Conservation (phyloP, 2,797 vertebrate species). For the Xiphorhynchus erythropygius region DNA sequence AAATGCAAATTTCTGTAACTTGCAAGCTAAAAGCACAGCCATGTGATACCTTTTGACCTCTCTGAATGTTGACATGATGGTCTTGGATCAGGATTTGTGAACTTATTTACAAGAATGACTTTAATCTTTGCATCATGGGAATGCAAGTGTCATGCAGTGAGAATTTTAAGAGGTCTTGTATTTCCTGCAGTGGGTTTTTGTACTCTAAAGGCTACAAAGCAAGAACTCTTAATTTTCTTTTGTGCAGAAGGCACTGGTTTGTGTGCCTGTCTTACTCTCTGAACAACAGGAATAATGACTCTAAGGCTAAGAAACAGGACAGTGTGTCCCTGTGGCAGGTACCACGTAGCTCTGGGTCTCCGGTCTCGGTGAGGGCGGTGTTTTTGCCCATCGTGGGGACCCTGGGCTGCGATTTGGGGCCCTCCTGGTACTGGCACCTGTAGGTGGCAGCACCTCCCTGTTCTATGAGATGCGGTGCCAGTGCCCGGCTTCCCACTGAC, state of each 20-base stretch:
- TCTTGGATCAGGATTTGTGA: neutral
- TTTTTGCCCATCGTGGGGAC: rapidly evolving
- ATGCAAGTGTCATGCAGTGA: neutral
- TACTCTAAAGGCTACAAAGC: neutral
- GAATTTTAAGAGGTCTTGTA: neutral
- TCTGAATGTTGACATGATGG: neutral
- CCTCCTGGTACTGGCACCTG: constrained; percentile 9
- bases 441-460: constrained; percentile 79
- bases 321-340: too few relatives aligned
- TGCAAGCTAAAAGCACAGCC: neutral
- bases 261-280: too few relatives aligned
- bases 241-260: neutral
- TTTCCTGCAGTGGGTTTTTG: neutral
- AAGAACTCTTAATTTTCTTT: neutral
- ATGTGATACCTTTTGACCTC: neutral
- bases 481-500: neutral
- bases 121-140: neutral
- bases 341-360: rapidly evolving
- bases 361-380: neutral
- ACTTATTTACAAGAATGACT: neutral
- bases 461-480: neutral
- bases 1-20: rapidly evolving
- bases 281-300: neutral
- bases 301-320: neutral
- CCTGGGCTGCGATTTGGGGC: neutral